Conservation (phyloP, 2,113 vertebrate genomes). For the Lanius collurio region DNA sequence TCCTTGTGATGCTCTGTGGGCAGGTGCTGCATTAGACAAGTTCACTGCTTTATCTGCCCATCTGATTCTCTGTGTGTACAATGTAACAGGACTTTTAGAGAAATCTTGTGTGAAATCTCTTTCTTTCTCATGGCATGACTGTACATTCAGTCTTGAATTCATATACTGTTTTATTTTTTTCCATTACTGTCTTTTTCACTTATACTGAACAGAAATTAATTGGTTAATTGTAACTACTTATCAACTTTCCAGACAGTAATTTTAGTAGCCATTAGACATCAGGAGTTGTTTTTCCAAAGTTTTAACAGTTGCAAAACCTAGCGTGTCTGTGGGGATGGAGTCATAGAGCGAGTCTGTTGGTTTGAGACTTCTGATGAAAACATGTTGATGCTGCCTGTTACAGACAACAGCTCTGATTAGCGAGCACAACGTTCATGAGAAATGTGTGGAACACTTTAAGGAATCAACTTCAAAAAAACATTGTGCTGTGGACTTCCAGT, state of each 20-base stretch:
- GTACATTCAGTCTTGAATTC: not conserved
- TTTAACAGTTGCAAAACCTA: not conserved
- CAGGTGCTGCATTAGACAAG: not conserved
- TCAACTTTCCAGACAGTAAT: not conserved
- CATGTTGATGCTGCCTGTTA: not conserved
- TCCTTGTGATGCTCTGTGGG: not conserved
- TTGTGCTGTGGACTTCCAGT: not conserved
- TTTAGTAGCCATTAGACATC: not conserved
- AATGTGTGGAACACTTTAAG: not conserved
- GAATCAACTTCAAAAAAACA: not conserved
- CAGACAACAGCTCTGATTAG: not conserved
- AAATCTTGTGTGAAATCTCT: not conserved
- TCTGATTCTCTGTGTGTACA: not conserved
- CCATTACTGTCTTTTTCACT: not conserved
- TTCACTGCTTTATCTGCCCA: not conserved
- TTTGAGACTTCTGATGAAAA: not conserved
- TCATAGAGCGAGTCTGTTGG: fast-evolving
- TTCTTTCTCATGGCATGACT: not conserved
- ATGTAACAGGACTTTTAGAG: not conserved
- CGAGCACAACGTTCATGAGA: not conserved
- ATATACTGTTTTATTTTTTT: not conserved
- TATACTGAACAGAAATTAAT: not conserved
- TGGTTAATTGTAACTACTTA: not conserved
- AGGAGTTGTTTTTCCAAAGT: not conserved
- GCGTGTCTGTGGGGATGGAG: not conserved